Evolutionary conservation across 2,888 invertebrate genomes (phyloP).

Genomic region (Anthoptus insignis): DNA sequence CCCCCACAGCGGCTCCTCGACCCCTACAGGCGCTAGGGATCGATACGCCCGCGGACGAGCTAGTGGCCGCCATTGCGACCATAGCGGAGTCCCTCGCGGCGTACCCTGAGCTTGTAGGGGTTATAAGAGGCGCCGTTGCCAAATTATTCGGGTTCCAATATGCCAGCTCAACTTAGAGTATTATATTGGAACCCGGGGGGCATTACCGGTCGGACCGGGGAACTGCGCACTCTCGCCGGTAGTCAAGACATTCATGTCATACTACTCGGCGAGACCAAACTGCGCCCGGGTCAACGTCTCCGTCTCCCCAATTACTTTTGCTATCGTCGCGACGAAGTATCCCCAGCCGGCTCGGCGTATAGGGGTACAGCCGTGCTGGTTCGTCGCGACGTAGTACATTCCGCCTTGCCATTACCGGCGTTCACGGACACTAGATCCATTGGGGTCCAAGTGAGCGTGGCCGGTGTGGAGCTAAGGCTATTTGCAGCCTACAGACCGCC

Average conservation of each 20-base stretch:
- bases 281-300: not conserved
- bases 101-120: not conserved
- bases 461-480: not conserved
- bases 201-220: too few species aligned
- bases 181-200: too few species aligned
- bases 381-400: not conserved
- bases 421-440: not conserved
- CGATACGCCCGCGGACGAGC: not conserved
- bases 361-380: not conserved
- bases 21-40: not conserved
- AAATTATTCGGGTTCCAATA: not conserved
- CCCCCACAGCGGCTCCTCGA: not conserved
- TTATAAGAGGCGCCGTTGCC: not conserved
- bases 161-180: not conserved
- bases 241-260: conserved; percentile 7
- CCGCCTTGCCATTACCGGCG: not conserved
- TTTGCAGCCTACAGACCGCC: not conserved
- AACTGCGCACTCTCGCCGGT: not conserved
- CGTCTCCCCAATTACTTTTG: not conserved
- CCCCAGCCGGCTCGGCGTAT: not conserved
- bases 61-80: not conserved
- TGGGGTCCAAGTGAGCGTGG: not conserved
- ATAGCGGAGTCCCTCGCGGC: not conserved
- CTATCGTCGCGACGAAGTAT: not conserved
- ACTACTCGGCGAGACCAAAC: not conserved